Percentiles rank a stretch among this genome's conserved stretches.
phyloP scores from a whole-genome alignment of 2,113 vertebrate species.

The Eclectus roratus region DNA sequence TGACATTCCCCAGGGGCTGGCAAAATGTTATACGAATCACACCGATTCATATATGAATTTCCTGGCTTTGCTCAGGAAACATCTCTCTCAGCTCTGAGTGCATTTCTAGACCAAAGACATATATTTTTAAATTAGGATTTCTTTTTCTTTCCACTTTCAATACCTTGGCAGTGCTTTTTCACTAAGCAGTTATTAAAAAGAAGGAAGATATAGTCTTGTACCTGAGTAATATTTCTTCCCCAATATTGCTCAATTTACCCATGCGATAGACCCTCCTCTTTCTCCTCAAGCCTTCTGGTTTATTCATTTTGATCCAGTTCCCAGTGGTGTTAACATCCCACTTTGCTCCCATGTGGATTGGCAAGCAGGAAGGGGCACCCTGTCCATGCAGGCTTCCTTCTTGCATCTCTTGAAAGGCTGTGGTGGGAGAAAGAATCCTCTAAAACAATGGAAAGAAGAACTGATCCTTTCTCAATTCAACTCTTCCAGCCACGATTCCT shows the following conservation, averaged over 20 bases:
- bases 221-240: not conserved
- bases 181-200: slow-evolving; percentile 35
- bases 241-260: not conserved
- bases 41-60: not conserved
- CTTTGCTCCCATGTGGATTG: fast-evolving
- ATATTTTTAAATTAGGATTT: slow-evolving; percentile 36
- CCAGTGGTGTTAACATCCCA: not conserved
- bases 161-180: not conserved
- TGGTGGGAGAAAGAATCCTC: not conserved
- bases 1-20: slow-evolving; percentile 8
- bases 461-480: not conserved
- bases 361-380: not conserved
- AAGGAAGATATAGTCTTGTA: not conserved
- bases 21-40: slow-evolving; percentile 46
- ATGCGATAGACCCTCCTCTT: not conserved
- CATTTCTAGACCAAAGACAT: not conserved
- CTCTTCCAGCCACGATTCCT: not conserved
- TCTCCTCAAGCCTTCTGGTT: not conserved
- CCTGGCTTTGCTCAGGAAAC: not conserved
- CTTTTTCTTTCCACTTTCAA: not conserved
- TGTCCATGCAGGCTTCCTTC: not conserved
- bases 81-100: slow-evolving; percentile 34
- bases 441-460: not conserved
- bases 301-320: not conserved
- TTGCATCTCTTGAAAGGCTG: not conserved